Conservation (phyloP, 1,140 invertebrate species). For the Drosophila parabipectinata region DNA sequence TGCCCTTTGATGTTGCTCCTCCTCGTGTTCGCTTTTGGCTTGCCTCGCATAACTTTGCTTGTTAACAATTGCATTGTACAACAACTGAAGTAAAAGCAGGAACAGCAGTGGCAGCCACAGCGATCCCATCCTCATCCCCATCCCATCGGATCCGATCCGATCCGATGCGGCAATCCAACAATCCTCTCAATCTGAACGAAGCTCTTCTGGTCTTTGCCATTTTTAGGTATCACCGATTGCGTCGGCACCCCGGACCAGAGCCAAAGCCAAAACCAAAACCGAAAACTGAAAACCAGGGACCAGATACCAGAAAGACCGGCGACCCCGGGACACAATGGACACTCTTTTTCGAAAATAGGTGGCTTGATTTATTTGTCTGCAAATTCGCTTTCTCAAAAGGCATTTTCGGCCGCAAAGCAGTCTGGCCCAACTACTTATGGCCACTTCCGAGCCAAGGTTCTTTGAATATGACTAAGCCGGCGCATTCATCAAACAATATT, state of each 20-base stretch:
- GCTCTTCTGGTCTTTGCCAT: constrained; percentile 67
- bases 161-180: constrained; percentile 26
- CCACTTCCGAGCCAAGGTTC: constrained; percentile 37
- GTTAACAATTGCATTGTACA: constrained; percentile 81
- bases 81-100: constrained; percentile 41
- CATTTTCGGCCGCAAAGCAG: constrained; percentile 47
- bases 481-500: constrained; percentile 43
- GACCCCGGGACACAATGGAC: constrained; percentile 71
- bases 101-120: constrained; percentile 20
- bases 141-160: constrained; percentile 15
- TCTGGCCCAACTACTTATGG: constrained; percentile 46
- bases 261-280: constrained; percentile 12
- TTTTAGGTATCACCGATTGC: constrained; percentile 62
- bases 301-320: constrained; percentile 24
- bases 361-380: constrained; percentile 84
- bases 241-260: constrained; percentile 63
- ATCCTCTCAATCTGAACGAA: constrained; percentile 71
- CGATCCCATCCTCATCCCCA: constrained; percentile 15
- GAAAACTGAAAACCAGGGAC: constrained; percentile 12
- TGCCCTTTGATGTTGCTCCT: constrained; percentile 76
- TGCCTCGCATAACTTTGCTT: constrained; percentile 80
- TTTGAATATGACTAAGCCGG: constrained; percentile 46
- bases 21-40: constrained; percentile 50
- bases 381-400: constrained; percentile 82
- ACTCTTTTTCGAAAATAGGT: constrained; percentile 76